phyloP scores from a whole-genome alignment of 1,140 invertebrate genomes.

The Danaus melanippus region DNA sequence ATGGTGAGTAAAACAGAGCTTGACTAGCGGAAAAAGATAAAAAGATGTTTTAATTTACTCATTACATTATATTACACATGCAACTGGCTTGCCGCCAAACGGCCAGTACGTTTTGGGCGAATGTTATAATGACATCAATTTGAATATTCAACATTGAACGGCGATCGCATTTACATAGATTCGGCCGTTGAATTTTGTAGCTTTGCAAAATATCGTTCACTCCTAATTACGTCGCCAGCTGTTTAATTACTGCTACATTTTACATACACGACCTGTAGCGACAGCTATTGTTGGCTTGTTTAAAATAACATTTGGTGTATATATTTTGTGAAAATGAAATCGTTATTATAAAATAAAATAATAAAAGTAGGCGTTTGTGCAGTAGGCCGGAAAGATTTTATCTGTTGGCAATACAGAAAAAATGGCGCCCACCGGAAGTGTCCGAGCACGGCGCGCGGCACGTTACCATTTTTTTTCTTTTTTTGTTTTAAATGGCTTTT shows the following conservation, averaged over 20 bases:
- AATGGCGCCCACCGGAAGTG: conserved; percentile 72
- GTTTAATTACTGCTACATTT: conserved; percentile 22
- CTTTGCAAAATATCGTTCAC: conserved; percentile 24
- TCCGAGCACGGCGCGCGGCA: conserved; percentile 66
- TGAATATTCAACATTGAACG: conserved; percentile 71
- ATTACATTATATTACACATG: conserved; percentile 60
- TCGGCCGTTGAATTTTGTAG: conserved; percentile 64
- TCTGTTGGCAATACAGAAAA: conserved; percentile 72
- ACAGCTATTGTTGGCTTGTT: conserved; percentile 4
- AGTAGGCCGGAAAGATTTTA: conserved; percentile 72
- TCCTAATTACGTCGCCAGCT: conserved; percentile 24
- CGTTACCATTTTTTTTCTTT: conserved; percentile 68
- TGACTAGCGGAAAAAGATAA: conserved; percentile 23
- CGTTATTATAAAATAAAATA: conserved; percentile 52
- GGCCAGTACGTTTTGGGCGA: conserved; percentile 50
- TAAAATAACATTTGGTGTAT: conserved; percentile 12
- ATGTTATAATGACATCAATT: conserved; percentile 72
- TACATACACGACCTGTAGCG: conserved; percentile 8
- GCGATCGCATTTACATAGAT: conserved; percentile 68
- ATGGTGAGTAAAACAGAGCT: conserved; percentile 9
- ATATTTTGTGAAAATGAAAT: conserved; percentile 56
- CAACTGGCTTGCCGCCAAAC: conserved; percentile 62
- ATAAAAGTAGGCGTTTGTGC: conserved; percentile 62
- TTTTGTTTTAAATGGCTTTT: conserved; percentile 72
- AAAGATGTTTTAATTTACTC: conserved; percentile 59